These are phyloP conservation scores for Melieria crassipennis DNA, from an alignment of 2,888 invertebrate genomes.

Conservation along the genomic window DNA sequence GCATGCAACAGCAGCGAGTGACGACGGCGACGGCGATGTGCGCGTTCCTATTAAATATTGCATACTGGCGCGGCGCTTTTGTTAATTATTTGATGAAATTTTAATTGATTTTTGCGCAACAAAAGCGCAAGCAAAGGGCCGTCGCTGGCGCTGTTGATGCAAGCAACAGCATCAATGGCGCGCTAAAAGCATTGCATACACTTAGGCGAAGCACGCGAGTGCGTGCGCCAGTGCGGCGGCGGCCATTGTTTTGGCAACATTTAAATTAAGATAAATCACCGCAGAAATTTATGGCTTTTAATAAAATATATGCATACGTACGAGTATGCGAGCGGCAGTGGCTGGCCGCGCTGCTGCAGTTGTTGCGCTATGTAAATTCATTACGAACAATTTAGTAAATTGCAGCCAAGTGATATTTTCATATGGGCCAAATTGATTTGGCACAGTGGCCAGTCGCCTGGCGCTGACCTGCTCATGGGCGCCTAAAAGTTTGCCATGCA, in stretches of 20 bases:
- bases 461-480: too few species aligned
- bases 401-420: constrained; percentile 56
- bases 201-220: constrained; percentile 50
- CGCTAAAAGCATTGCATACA: constrained; percentile 47
- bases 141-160: neutral
- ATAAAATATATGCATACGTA: constrained; percentile 40
- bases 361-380: constrained; percentile 39
- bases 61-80: constrained; percentile 50
- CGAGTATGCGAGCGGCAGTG: constrained; percentile 6
- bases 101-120: constrained; percentile 60
- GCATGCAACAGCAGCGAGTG: constrained; percentile 28
- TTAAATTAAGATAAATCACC: constrained; percentile 66
- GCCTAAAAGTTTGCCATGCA: too few species aligned
- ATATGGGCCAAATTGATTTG: too few species aligned
- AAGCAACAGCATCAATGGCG: neutral
- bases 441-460: too few species aligned
- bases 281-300: constrained; percentile 63
- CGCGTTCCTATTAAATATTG: constrained; percentile 37
- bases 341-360: constrained; percentile 17
- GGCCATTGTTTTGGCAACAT: constrained; percentile 50
- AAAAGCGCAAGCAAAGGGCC: constrained; percentile 41
- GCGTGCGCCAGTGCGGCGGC: neutral
- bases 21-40: constrained; percentile 18
- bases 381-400: constrained; percentile 61
- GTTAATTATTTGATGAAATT: constrained; percentile 64